Percentiles rank a stretch among this genome's conserved stretches.
phyloP scores from a whole-genome alignment of 2,797 vertebrate species.

The Takifugu ocellatus region DNA sequence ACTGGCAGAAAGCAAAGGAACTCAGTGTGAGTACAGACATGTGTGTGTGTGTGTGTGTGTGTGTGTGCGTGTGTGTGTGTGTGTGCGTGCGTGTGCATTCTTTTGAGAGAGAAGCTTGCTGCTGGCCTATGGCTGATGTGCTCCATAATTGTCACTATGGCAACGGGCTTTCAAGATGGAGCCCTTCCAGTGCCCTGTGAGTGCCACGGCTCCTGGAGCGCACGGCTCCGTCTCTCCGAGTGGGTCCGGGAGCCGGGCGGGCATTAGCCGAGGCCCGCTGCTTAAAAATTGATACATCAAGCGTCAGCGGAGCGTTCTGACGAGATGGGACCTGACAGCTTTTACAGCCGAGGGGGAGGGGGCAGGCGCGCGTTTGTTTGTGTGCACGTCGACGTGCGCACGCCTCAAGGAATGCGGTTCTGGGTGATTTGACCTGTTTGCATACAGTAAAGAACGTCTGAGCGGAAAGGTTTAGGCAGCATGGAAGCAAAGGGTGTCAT shows the following conservation, averaged over 20 bases:
- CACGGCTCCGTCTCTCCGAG: constrained; percentile 43
- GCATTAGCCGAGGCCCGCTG: constrained; percentile 56
- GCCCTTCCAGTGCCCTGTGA: constrained; percentile 65
- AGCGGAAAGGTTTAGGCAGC: too few species aligned
- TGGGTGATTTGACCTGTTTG: constrained; percentile 27
- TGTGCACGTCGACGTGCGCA: constrained; percentile 41
- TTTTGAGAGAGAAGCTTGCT: constrained; percentile 56
- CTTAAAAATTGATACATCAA: constrained; percentile 80
- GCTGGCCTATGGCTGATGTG: constrained; percentile 68
- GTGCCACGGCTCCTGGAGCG: constrained; percentile 62
- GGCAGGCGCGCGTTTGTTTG: constrained; percentile 1
- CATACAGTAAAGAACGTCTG: neutral
- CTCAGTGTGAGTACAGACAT: constrained; percentile 15
- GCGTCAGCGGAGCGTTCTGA: constrained; percentile 71
- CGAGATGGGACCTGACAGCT: constrained; percentile 70
- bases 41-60: constrained; percentile 16
- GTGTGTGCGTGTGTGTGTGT: constrained; percentile 20
- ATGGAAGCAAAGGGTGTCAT: constrained; percentile 36
- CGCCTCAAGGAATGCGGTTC: too few species aligned
- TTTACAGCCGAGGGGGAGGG: constrained; percentile 54
- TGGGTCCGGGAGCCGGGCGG: constrained; percentile 37
- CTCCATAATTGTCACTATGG: constrained; percentile 75
- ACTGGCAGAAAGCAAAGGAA: constrained; percentile 49
- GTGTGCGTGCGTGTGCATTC: constrained; percentile 32
- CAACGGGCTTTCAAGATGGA: constrained; percentile 78